Percentiles rank a stretch among this genome's conserved stretches.
phyloP scores from a whole-genome alignment of 2,797 vertebrate species.

The Phaenicophaeus curvirostris region DNA sequence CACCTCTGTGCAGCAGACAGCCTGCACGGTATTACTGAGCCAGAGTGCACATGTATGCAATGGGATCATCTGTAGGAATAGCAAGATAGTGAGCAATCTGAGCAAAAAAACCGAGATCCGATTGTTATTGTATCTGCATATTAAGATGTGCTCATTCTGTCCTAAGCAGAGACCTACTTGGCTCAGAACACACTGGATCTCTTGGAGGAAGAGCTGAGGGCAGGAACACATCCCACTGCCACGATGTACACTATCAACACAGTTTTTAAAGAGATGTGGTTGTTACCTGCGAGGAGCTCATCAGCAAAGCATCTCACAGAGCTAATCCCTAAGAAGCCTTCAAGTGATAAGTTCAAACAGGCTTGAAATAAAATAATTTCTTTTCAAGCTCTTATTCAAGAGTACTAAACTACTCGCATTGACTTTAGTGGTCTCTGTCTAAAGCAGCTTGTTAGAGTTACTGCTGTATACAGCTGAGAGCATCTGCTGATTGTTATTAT shows the following conservation, averaged over 20 bases:
- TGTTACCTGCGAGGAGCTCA: background rate
- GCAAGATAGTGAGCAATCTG: background rate
- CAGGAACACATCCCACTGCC: background rate
- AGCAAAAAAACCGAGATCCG: background rate
- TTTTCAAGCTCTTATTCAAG: background rate
- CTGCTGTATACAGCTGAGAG: background rate
- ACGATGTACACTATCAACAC: fast-evolving
- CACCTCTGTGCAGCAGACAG: background rate
- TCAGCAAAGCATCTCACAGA: background rate
- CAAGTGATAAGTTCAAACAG: background rate
- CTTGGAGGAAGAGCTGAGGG: background rate
- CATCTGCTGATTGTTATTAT: background rate
- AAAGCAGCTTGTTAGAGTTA: background rate
- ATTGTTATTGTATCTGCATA: background rate
- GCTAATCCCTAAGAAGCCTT: background rate
- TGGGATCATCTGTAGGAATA: background rate
- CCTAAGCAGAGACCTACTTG: background rate
- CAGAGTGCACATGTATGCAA: background rate
- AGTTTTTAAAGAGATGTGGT: background rate
- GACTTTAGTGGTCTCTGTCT: background rate
- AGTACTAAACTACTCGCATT: background rate
- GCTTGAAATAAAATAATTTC: background rate
- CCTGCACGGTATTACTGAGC: background rate
- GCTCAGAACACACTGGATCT: background rate
- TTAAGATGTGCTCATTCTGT: background rate